Base-by-base conservation (phyloP, 2,888 invertebrate genomes). In the Acronicta psi region DNA sequence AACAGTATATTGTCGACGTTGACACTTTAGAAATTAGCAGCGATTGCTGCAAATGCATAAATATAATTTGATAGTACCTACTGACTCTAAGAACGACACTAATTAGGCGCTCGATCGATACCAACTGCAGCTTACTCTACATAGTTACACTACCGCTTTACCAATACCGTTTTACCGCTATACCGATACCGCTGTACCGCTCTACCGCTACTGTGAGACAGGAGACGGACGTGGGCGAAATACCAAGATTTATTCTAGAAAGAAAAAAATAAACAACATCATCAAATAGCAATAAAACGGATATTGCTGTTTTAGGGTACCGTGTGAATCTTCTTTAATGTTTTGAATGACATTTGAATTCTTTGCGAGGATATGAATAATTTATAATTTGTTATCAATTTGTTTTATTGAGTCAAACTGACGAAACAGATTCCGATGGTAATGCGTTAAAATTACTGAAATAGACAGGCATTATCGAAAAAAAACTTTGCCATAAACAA, bases 231-330 rank as follows among this genome's bases (percentile, higher is more conserved):
- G 57, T 43, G 47, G 45, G 16, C 7, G 47, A 60, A 59, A 62
- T 54, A 44, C 34, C 52, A 58, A 50, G 59, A 62, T 50, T 62
- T 55, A 69, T 68, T 68, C 68, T 41, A 45, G 23, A 37, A 25
- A 59, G 50, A 68, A 46, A 68, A 73, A 73, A 70, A 62, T 51
- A 70, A 51, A 63, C 45, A 66, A 49, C 53, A 38, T 52, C 62
- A 60, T 74, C 55, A 53, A 60, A 67, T 71, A 45, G 55, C 51
- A 58, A 60, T 58, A 72, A 72, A 70, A 59, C 37, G 25, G 50
- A 72, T 64, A 58, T 62, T 62, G 53, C 49, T 44, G 45, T 55
- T 64, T 61, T 53, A 72, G 69, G 50, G 69, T 38, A 16, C 67
- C 38, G 43, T 51, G 17, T 10, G 10, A n/a, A 18, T 34, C 41